phyloP scores from a whole-genome alignment of 2,888 invertebrate species.

The Erpobdella octoculata region DNA sequence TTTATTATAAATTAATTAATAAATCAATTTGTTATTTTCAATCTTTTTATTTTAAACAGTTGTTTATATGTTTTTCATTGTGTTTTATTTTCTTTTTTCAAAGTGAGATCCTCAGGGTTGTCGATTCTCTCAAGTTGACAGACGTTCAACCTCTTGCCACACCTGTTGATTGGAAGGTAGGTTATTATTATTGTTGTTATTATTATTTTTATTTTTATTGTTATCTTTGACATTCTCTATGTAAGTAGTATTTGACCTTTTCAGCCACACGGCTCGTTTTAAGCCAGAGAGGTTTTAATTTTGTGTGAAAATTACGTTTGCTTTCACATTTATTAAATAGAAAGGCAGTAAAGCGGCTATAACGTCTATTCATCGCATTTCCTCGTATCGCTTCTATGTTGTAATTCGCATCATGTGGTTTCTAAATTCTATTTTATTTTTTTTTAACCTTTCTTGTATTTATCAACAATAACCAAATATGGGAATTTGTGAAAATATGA shows the following conservation, averaged over 20 bases:
- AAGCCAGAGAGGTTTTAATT: too few relatives aligned
- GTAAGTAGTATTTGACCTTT: too few relatives aligned
- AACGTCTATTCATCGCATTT: too few relatives aligned
- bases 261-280: too few relatives aligned
- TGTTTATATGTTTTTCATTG: not conserved
- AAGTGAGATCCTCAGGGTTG: conserved; percentile 82
- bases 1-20: not conserved
- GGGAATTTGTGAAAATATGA: too few relatives aligned
- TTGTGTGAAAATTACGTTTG: too few relatives aligned
- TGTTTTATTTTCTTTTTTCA: conserved; percentile 30
- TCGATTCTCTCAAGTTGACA: conserved; percentile 85
- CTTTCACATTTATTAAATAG: too few relatives aligned
- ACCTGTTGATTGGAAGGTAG: conserved; percentile 81
- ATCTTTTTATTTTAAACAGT: not conserved
- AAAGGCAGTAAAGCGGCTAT: too few relatives aligned
- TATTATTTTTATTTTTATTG: not conserved
- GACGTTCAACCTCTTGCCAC: conserved; percentile 75
- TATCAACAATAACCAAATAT: too few relatives aligned
- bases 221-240: too few relatives aligned
- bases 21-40: not conserved
- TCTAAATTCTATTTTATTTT: not conserved
- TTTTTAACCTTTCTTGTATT: conserved; percentile 3
- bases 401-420: conserved; percentile 7
- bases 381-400: too few relatives aligned
- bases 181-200: too few relatives aligned